Percentiles rank a stretch among this genome's conserved stretches.
phyloP scores from a whole-genome alignment of 2,888 invertebrate genomes.

The Acrocyrtus sp. region DNA sequence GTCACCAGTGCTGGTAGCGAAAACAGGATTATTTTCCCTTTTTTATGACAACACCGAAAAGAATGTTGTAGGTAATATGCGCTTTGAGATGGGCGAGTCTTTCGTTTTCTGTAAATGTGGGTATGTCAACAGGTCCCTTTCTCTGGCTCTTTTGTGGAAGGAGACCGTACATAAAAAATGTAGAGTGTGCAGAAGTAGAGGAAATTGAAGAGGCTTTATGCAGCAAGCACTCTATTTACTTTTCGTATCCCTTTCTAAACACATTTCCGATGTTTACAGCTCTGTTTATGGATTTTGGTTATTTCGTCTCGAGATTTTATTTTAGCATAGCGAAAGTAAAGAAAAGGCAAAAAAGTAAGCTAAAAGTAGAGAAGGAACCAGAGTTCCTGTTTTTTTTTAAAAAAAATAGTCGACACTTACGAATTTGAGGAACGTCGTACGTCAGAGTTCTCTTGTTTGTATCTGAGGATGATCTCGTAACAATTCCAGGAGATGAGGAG shows the following conservation, averaged over 20 bases:
- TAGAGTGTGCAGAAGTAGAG: background rate
- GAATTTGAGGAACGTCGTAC: constrained; percentile 63
- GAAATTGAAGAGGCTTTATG: background rate
- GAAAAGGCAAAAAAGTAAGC: too few relatives aligned
- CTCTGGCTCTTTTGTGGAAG: too few relatives aligned
- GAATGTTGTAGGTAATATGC: too few relatives aligned
- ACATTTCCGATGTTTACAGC: background rate
- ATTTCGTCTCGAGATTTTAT: too few relatives aligned
- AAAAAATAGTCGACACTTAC: constrained; percentile 44
- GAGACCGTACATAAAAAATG: background rate
- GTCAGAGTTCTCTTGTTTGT: constrained; percentile 56
- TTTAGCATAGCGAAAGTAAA: too few relatives aligned
- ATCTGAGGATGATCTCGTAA: constrained; percentile 41
- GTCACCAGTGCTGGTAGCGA: too few relatives aligned
- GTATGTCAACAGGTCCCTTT: constrained; percentile 37
- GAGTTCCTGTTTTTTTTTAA: background rate
- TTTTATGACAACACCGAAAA: too few relatives aligned
- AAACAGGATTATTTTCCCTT: background rate
- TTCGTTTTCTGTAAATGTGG: too few relatives aligned
- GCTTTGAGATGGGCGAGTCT: too few relatives aligned
- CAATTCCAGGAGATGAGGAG: constrained; percentile 19
- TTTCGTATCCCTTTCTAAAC: background rate
- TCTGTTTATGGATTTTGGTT: background rate
- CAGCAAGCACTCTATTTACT: background rate
- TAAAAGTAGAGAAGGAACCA: too few relatives aligned